These are phyloP conservation scores for Pogona vitticeps DNA, from an alignment of 2,113 vertebrate genomes.

Conservation along the genomic window DNA sequence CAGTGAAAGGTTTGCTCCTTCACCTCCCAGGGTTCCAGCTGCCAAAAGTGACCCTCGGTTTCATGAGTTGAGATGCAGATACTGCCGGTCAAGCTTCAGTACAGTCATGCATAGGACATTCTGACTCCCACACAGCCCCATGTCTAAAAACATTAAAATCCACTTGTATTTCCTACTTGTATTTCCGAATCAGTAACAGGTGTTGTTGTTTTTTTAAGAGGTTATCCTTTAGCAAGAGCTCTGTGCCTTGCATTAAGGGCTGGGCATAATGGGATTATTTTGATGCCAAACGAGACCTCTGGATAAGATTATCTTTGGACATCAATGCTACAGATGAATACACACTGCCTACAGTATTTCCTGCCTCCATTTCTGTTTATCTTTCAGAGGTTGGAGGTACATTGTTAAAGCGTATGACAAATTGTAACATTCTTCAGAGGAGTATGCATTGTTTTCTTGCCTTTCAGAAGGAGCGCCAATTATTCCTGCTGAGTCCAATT, in stretches of 20 bases:
- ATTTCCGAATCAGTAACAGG: conserved; percentile 29
- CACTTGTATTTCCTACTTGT: not conserved
- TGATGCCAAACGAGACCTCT: conserved; percentile 32
- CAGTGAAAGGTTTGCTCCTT: not conserved
- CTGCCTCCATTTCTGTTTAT: accelerated
- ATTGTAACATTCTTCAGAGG: not conserved
- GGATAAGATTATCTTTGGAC: conserved; percentile 21
- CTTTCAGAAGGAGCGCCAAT: not conserved
- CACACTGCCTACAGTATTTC: conserved; percentile 33
- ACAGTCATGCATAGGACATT: not conserved
- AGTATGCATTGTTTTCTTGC: not conserved
- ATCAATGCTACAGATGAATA: not conserved
- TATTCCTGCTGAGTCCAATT: not conserved
- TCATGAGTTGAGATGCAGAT: not conserved
- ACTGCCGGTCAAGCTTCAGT: not conserved
- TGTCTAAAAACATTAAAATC: not conserved
- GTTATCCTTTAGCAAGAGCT: conserved; percentile 45
- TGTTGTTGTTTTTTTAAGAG: conserved; percentile 22
- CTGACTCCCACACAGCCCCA: not conserved
- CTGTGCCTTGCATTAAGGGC: conserved; percentile 30
- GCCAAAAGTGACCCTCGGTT: not conserved
- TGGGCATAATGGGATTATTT: conserved; percentile 57
- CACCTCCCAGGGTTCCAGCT: not conserved
- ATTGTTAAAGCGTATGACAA: not conserved
- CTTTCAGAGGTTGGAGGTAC: not conserved